Conservation (phyloP, 2,797 vertebrate genomes). For the Sebastes taczanowskii region DNA sequence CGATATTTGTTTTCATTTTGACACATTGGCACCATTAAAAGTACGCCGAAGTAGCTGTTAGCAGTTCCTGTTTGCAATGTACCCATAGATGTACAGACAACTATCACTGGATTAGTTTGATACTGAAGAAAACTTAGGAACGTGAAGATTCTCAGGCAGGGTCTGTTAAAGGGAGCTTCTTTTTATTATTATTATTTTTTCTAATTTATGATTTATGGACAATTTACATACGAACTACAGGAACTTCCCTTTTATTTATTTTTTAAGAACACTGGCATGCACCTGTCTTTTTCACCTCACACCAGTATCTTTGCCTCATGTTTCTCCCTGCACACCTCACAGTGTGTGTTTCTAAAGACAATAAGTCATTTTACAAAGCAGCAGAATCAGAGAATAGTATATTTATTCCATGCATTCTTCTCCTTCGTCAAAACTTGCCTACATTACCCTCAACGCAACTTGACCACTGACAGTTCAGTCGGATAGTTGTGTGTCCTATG, state of each 20-base stretch:
- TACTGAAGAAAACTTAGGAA: neutral
- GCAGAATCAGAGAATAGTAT: neutral
- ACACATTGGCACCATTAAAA: neutral
- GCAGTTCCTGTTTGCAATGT: neutral
- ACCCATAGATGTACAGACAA: neutral
- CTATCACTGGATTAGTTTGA: neutral
- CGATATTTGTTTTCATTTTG: neutral
- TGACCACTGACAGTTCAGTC: neutral
- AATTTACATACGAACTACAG: too few species aligned
- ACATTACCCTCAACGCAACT: neutral
- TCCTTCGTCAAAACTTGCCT: neutral
- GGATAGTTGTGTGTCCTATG: neutral
- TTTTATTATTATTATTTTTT: neutral
- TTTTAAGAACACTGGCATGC: too few species aligned
- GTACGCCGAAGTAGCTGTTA: neutral
- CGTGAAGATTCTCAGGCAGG: too few species aligned
- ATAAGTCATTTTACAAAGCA: too few species aligned
- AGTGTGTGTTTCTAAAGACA: too few species aligned
- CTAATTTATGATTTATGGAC: neutral
- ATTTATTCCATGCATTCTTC: too few species aligned
- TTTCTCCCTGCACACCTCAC: too few species aligned
- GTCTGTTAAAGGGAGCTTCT: neutral
- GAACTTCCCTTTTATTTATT: neutral
- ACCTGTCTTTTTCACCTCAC: too few species aligned
- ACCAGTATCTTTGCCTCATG: too few species aligned